Percentiles rank a stretch among this genome's conserved stretches.
phyloP scores from a whole-genome alignment of 2,888 invertebrate genomes.

The Chaetogeoica ovagalla region DNA sequence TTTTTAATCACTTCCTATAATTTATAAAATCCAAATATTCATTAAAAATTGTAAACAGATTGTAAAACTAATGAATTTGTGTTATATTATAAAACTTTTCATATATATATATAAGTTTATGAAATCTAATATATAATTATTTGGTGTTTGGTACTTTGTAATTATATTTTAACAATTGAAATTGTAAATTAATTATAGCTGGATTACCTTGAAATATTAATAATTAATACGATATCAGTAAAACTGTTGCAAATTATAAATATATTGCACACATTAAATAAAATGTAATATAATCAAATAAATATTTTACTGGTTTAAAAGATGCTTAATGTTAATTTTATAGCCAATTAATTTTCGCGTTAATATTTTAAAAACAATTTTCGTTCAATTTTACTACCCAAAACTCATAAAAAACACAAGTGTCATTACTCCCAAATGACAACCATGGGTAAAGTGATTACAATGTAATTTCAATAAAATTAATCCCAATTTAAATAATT shows the following conservation, averaged over 20 bases:
- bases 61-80: constrained; percentile 21
- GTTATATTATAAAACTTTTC: background rate
- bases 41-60: constrained; percentile 27
- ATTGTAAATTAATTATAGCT: constrained; percentile 10
- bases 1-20: background rate
- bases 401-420: too few species aligned
- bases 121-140: constrained; percentile 17
- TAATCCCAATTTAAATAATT: too few species aligned
- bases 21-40: constrained; percentile 4
- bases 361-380: too few species aligned
- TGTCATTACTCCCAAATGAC: too few species aligned
- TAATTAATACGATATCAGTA: background rate
- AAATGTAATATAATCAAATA: too few species aligned
- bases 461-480: too few species aligned
- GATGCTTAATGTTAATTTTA: background rate
- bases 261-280: too few species aligned
- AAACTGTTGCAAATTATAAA: too few species aligned
- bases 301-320: background rate
- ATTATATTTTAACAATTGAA: background rate
- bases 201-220: constrained; percentile 3
- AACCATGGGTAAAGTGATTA: background rate
- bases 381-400: too few species aligned
- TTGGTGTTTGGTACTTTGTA: constrained; percentile 13
- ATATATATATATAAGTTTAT: background rate
- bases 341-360: background rate